Evolutionary conservation across 2,113 vertebrate genomes (phyloP).

Genomic region (Triplophysa rosa): DNA sequence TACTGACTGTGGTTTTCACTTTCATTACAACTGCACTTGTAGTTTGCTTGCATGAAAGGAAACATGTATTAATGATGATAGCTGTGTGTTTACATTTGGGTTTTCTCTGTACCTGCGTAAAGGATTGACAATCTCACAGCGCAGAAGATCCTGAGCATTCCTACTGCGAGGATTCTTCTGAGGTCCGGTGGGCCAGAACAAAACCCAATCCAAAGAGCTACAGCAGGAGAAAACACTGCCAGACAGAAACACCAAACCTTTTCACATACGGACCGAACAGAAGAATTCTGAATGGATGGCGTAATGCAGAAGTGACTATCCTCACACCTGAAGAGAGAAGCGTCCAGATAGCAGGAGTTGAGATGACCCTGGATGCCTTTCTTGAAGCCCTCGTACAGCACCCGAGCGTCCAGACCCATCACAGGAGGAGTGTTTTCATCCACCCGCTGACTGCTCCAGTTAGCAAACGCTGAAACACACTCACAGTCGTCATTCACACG

Average conservation of each 20-base stretch:
- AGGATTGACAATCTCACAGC: constrained; percentile 83
- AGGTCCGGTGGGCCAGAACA: constrained; percentile 70
- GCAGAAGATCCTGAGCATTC: constrained; percentile 77
- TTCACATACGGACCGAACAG: too few relatives aligned
- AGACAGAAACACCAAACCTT: background rate
- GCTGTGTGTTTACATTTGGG: background rate
- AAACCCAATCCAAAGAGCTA: constrained; percentile 77
- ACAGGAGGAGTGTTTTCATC: constrained; percentile 75
- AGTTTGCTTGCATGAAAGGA: too few relatives aligned
- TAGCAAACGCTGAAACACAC: constrained; percentile 72
- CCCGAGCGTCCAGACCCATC: constrained; percentile 64
- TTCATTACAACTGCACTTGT: too few relatives aligned
- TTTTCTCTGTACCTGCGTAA: constrained; percentile 69
- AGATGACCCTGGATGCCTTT: constrained; percentile 84
- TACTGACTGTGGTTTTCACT: too few relatives aligned
- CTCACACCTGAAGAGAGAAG: constrained; percentile 74
- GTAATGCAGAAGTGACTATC: too few relatives aligned
- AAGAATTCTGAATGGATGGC: too few relatives aligned
- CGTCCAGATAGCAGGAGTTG: constrained; percentile 85
- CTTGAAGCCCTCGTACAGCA: constrained; percentile 78
- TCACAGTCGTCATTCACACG: background rate
- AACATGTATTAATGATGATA: too few relatives aligned
- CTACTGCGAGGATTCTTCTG: constrained; percentile 57
- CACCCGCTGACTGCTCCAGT: constrained; percentile 78
- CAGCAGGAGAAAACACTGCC: constrained; percentile 83